A percentile compares a stretch with the other conserved stretches of the same genome.
Conservation (phyloP, 1,140 invertebrate species). For the Zophobas morio region DNA sequence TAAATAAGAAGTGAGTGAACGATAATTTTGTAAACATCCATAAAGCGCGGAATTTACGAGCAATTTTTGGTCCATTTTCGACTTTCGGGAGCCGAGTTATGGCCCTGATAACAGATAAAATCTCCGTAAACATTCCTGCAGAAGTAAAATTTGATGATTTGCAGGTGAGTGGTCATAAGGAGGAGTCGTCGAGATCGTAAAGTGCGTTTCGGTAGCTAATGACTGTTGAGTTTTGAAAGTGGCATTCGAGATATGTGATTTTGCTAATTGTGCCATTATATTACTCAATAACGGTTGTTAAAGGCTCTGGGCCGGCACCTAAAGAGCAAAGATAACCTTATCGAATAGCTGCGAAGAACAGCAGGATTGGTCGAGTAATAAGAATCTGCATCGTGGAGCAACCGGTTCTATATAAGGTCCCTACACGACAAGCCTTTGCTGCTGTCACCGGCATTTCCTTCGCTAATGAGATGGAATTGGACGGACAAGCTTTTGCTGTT, state of each 20-base stretch:
- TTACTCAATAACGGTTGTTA: constrained; percentile 63
- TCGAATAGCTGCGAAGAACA: constrained; percentile 63
- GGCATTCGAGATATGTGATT: constrained; percentile 54
- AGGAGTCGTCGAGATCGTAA: background rate
- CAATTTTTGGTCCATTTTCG: too few relatives aligned
- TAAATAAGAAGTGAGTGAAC: too few relatives aligned
- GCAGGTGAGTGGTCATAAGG: background rate
- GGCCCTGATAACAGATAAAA: too few relatives aligned
- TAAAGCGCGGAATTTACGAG: too few relatives aligned
- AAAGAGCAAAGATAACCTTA: constrained; percentile 64
- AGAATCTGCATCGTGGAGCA: constrained; percentile 56
- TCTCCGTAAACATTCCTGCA: too few relatives aligned
- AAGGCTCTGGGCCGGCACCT: constrained; percentile 59
- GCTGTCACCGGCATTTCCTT: constrained; percentile 66
- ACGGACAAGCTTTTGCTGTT: constrained; percentile 66
- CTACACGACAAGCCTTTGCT: constrained; percentile 64
- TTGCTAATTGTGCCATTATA: constrained; percentile 62
- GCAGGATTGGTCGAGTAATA: constrained; percentile 61
- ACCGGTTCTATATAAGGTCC: constrained; percentile 67
- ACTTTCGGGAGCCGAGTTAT: too few relatives aligned
- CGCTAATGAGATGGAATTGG: constrained; percentile 68
- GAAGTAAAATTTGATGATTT: background rate
- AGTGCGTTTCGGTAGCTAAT: constrained; percentile 54
- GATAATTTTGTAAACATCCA: too few relatives aligned
- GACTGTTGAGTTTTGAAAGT: constrained; percentile 48